Conservation (phyloP, 2,888 invertebrate genomes). For the Leptinotarsa rubiginosa region DNA sequence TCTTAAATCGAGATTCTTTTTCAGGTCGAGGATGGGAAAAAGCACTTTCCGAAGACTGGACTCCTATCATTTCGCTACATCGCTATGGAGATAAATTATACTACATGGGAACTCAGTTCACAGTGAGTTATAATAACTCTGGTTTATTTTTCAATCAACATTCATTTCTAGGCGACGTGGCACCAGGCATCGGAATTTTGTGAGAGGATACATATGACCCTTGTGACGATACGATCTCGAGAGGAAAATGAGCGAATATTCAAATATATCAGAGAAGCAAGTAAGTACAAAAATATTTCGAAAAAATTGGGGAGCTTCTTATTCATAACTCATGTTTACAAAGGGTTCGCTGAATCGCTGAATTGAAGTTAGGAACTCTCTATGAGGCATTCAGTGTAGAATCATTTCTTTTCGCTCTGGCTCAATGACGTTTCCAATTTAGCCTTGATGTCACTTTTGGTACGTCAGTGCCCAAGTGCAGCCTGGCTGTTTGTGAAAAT, state of each 20-base stretch:
- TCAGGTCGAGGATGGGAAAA: conserved; percentile 14
- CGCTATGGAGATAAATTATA: conserved; percentile 15
- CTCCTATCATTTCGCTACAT: conserved; percentile 2
- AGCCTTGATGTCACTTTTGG: too few relatives aligned
- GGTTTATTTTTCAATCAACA: not conserved
- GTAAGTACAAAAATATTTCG: not conserved
- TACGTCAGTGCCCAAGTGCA: too few relatives aligned
- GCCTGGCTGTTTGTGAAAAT: too few relatives aligned
- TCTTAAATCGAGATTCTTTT: not conserved
- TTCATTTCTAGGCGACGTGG: conserved; percentile 4
- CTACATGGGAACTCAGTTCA: conserved; percentile 8
- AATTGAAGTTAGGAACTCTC: too few relatives aligned
- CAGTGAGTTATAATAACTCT: not conserved
- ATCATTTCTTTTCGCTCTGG: too few relatives aligned
- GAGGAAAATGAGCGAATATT: conserved; percentile 19
- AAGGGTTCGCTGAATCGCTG: too few relatives aligned
- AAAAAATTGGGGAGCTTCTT: too few relatives aligned
- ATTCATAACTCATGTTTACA: too few relatives aligned
- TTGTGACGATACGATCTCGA: not conserved
- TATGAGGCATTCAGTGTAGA: too few relatives aligned
- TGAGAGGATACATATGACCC: conserved; percentile 15
- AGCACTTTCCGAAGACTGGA: not conserved
- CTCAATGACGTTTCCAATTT: too few relatives aligned
- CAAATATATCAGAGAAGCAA: conserved; percentile 17
- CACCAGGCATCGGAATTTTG: conserved; percentile 6